Conservation (phyloP, 2,888 invertebrate species). For the Halictus quadricinctus region DNA sequence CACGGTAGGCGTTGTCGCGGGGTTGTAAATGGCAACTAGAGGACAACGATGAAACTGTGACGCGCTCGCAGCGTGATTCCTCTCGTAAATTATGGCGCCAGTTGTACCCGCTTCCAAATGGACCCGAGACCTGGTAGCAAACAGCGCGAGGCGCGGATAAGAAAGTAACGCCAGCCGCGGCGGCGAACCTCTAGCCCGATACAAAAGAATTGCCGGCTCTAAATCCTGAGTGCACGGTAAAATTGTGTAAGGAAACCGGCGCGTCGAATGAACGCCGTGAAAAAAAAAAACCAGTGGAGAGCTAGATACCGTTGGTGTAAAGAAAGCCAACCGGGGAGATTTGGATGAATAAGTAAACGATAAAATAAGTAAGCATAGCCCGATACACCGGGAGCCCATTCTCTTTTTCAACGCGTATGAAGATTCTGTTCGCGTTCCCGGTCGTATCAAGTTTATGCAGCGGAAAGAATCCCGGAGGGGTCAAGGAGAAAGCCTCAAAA, state of each 20-base stretch:
- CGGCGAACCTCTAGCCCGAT: conserved; percentile 14
- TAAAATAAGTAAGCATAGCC: not conserved
- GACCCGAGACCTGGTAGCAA: not conserved
- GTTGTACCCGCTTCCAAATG: not conserved
- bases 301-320: not conserved
- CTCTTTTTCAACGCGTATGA: not conserved
- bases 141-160: not conserved
- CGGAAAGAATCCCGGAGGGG: not conserved
- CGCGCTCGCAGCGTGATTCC: not conserved
- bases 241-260: conserved; percentile 9
- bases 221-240: conserved; percentile 33
- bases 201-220: conserved; percentile 31
- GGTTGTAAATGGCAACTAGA: not conserved
- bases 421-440: not conserved
- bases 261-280: not conserved
- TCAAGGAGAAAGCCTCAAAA: not conserved
- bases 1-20: not conserved
- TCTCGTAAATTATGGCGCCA: not conserved
- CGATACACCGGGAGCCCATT: not conserved
- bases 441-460: not conserved
- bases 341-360: conserved; percentile 23
- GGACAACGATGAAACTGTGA: not conserved
- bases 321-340: conserved; percentile 8
- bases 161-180: not conserved
- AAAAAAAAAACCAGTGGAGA: not conserved